Evolutionary conservation across 2,113 vertebrate species (phyloP).

Genomic region (Corapipo altera): DNA sequence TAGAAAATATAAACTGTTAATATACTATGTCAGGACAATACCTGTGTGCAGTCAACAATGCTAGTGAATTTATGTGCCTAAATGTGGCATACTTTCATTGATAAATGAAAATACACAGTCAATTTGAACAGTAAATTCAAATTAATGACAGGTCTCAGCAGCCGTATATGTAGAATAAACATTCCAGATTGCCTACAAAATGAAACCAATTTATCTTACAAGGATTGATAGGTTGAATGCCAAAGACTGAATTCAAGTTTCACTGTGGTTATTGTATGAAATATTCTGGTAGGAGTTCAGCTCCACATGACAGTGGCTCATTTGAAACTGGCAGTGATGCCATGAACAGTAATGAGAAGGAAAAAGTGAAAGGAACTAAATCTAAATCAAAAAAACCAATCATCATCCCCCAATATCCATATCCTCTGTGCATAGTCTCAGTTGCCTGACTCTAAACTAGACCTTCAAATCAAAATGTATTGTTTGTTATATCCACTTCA

Average conservation of each 20-base stretch:
- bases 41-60: not conserved
- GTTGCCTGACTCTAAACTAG: not conserved
- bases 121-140: not conserved
- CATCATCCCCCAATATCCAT: not conserved
- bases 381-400: not conserved
- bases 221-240: not conserved
- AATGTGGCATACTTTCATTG: not conserved
- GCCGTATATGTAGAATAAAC: not conserved
- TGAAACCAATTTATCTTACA: not conserved
- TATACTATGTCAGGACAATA: not conserved
- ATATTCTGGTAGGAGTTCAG: not conserved
- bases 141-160: not conserved
- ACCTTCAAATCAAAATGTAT: not conserved
- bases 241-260: not conserved
- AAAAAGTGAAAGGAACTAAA: not conserved
- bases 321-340: not conserved
- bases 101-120: not conserved
- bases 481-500: not conserved
- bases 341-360: not conserved
- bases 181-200: not conserved
- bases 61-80: not conserved
- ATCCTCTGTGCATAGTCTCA: not conserved
- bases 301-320: fast-evolving
- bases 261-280: not conserved
- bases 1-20: not conserved